phyloP scores from a whole-genome alignment of 2,113 vertebrate genomes.

The Pithys albifrons region DNA sequence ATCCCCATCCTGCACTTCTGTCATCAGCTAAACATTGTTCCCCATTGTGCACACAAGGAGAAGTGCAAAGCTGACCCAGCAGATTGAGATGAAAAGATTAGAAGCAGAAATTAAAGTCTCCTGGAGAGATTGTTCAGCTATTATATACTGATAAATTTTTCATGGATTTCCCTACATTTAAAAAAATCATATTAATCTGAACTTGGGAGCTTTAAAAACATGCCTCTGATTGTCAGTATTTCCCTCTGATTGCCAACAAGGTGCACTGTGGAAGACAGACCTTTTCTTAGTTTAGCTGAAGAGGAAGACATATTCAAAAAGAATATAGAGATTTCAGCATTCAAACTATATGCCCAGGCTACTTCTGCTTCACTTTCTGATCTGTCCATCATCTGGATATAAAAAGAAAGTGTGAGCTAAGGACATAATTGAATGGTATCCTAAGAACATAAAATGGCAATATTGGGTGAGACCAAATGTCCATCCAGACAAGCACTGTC shows the following conservation, averaged over 20 bases:
- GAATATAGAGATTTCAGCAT: neutral
- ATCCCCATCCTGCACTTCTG: conserved; percentile 45
- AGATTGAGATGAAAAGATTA: conserved; percentile 57
- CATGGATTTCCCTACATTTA: neutral
- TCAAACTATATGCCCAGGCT: neutral
- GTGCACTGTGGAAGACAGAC: neutral
- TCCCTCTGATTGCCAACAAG: neutral
- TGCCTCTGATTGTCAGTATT: neutral
- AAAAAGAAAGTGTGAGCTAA: neutral
- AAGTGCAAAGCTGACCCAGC: conserved; percentile 57
- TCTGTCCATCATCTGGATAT: neutral
- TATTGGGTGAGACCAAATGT: neutral
- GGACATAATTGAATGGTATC: neutral
- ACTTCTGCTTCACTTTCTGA: neutral
- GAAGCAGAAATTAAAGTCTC: conserved; percentile 62
- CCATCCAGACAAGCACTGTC: neutral
- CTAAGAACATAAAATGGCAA: neutral
- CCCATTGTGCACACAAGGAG: conserved; percentile 47
- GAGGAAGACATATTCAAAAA: neutral
- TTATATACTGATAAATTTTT: conserved; percentile 59
- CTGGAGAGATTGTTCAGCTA: conserved; percentile 51
- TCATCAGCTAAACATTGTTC: conserved; percentile 44
- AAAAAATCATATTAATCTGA: conserved; percentile 37
- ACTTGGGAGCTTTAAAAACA: neutral
- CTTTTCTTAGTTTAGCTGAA: neutral